Evolutionary conservation across 2,888 invertebrate species (phyloP).

Genomic region (Dusona sp.): DNA sequence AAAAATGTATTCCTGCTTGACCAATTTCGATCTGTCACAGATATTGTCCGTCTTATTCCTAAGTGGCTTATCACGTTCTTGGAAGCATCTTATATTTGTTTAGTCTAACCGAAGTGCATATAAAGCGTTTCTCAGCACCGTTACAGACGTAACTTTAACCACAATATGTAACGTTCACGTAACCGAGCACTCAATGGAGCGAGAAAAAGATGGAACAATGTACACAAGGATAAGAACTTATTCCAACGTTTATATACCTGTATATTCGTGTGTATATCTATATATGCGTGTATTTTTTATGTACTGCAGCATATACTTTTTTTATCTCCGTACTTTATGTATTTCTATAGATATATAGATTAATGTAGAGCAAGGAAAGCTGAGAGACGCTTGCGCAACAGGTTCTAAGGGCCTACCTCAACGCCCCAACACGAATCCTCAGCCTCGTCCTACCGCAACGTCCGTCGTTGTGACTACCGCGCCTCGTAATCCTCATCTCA

Average conservation of each 20-base stretch:
- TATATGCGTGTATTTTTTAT: neutral
- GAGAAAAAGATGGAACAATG: neutral
- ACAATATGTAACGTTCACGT: neutral
- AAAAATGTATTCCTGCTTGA: neutral
- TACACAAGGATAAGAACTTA: neutral
- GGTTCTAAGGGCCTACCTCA: conserved; percentile 77
- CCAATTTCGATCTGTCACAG: neutral
- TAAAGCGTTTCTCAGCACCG: neutral
- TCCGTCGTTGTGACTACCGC: conserved; percentile 47
- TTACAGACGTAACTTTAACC: neutral
- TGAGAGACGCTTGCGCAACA: conserved; percentile 73
- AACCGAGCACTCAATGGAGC: neutral
- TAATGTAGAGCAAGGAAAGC: conserved; percentile 19
- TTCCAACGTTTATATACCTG: neutral
- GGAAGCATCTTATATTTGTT: neutral
- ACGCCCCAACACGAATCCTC: conserved; percentile 56
- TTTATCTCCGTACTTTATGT: neutral
- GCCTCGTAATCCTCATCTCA: conserved; percentile 43
- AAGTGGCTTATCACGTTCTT: neutral
- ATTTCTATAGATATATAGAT: conserved; percentile 1
- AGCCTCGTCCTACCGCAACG: conserved; percentile 72
- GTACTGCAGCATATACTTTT: neutral
- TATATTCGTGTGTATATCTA: neutral
- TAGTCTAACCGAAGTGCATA: neutral
- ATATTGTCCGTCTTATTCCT: neutral